phyloP scores from a whole-genome alignment of 2,113 vertebrate genomes.

The Nothoprocta perdicaria region DNA sequence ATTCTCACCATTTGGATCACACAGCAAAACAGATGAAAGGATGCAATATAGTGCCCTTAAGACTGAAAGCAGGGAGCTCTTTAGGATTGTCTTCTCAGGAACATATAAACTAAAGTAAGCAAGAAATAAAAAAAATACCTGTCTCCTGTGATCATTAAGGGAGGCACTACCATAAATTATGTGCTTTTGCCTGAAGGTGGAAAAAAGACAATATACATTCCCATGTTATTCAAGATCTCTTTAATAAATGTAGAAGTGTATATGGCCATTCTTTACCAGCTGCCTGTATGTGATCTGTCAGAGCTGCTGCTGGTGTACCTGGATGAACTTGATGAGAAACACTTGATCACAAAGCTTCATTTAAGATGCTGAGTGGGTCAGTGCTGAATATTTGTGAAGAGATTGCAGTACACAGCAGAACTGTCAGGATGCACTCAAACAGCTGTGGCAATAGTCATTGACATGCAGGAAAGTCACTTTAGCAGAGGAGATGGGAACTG shows the following conservation, averaged over 20 bases:
- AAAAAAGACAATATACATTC: neutral
- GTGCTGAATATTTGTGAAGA: neutral
- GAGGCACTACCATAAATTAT: neutral
- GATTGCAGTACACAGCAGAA: neutral
- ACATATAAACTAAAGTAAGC: neutral
- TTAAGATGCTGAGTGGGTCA: neutral
- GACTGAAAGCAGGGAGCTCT: neutral
- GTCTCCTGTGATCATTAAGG: neutral
- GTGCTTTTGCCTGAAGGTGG: neutral
- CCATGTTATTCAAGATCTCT: neutral
- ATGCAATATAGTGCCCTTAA: neutral
- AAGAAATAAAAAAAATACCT: neutral
- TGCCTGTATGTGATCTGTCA: neutral
- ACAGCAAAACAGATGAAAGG: neutral
- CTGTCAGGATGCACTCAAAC: neutral
- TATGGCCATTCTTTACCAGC: neutral
- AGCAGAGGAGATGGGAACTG: neutral
- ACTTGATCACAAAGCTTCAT: neutral
- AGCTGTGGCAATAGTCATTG: neutral
- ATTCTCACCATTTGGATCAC: neutral
- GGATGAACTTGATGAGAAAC: neutral
- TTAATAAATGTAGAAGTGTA: neutral
- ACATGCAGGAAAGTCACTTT: neutral
- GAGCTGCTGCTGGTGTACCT: neutral
- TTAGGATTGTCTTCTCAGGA: neutral